phyloP scores from a whole-genome alignment of 2,113 vertebrate genomes.

The Columba janthina region DNA sequence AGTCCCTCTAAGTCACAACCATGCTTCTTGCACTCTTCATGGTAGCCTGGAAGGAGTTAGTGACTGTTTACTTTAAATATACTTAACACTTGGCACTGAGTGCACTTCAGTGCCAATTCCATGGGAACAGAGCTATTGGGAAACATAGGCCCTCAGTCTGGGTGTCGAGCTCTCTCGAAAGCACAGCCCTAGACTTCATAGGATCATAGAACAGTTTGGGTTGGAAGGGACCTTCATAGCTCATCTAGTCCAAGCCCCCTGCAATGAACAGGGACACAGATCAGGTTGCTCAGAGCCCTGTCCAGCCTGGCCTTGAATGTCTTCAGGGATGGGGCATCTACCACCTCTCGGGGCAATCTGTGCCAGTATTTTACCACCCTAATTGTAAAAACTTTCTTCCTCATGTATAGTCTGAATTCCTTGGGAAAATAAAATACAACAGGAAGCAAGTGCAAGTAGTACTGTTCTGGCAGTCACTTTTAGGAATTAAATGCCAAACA shows the following conservation, averaged over 20 bases:
- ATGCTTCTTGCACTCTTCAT: neutral
- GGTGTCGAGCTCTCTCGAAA: neutral
- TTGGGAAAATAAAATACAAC: neutral
- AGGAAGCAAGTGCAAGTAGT: neutral
- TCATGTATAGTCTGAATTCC: no score
- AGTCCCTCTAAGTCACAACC: neutral
- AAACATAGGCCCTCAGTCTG: neutral
- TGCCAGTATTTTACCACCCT: no score
- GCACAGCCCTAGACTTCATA: neutral
- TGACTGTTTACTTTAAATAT: neutral
- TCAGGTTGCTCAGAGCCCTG: no score
- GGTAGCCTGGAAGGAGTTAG: neutral
- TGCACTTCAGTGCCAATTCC: neutral
- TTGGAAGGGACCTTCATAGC: no score
- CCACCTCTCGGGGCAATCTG: no score
- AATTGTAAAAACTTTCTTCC: no score
- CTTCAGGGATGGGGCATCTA: no score
- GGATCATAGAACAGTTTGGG: neutral
- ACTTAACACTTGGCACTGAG: neutral
- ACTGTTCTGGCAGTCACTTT: neutral
- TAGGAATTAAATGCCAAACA: neutral
- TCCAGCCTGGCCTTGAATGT: no score
- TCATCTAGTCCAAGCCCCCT: no score
- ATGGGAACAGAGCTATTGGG: neutral
- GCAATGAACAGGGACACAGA: no score